Percentiles rank a stretch among this genome's conserved stretches.
phyloP scores from a whole-genome alignment of 1,140 invertebrate genomes.

The Nasonia longicornis region DNA sequence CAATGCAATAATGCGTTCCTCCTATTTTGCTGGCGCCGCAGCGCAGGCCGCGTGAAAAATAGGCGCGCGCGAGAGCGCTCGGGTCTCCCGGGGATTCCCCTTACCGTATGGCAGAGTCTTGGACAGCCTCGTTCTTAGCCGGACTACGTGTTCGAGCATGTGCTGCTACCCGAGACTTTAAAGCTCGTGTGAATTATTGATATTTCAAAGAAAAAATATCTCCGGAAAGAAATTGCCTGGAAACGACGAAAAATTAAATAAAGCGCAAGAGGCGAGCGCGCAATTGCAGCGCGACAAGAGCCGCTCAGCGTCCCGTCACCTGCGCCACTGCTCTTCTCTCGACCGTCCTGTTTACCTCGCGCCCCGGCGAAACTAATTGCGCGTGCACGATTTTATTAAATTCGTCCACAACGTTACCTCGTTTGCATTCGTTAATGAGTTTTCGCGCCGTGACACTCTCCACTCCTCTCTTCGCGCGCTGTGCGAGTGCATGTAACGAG shows the following conservation, averaged over 20 bases:
- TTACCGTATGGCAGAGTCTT: background rate
- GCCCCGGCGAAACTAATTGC: slow-evolving; percentile 61
- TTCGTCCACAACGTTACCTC: slow-evolving; percentile 65
- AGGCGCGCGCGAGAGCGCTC: slow-evolving; percentile 43
- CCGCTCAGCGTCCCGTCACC: background rate
- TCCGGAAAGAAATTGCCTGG: background rate
- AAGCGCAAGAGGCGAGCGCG: background rate
- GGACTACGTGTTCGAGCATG: slow-evolving; percentile 1
- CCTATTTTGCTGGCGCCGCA: slow-evolving; percentile 47
- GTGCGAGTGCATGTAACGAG: slow-evolving; percentile 27
- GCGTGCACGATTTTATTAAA: slow-evolving; percentile 67
- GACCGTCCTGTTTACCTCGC: slow-evolving; percentile 54
- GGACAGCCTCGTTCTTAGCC: background rate
- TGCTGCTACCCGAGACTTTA: background rate
- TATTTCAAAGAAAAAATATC: background rate
- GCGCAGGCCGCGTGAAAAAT: slow-evolving; percentile 58
- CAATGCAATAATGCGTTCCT: slow-evolving; percentile 68
- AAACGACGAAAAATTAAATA: background rate
- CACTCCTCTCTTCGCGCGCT: background rate
- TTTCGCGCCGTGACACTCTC: slow-evolving; percentile 54
- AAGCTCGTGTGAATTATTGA: background rate
- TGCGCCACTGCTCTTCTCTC: background rate
- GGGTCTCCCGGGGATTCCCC: slow-evolving; percentile 29
- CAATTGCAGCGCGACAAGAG: no score
- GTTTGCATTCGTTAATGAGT: slow-evolving; percentile 68